Evolutionary conservation across 1,140 invertebrate genomes (phyloP).

Genomic region (Leptestheria dahalacensis): DNA sequence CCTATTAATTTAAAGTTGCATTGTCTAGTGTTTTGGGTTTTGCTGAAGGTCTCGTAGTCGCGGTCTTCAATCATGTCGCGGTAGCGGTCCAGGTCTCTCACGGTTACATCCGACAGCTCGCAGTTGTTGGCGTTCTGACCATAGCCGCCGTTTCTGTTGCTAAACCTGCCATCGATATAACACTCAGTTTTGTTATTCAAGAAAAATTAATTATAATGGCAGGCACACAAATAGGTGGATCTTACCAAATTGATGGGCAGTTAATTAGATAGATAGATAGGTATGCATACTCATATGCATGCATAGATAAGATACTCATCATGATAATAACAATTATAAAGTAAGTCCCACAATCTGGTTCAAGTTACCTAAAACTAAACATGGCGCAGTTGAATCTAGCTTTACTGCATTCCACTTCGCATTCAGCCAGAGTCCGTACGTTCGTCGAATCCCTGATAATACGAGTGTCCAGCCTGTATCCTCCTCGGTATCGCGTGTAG

Average conservation of each 20-base stretch:
- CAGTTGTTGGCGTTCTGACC: conserved; percentile 34
- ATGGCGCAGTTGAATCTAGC: conserved; percentile 50
- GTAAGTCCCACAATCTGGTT: background rate
- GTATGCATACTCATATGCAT: too few species aligned
- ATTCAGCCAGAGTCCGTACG: conserved; percentile 51
- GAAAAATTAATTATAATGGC: too few species aligned
- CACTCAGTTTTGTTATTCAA: background rate
- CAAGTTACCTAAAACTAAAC: conserved; percentile 49
- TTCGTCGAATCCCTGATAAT: conserved; percentile 44
- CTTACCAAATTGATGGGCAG: too few species aligned
- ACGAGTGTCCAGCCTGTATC: conserved; percentile 41
- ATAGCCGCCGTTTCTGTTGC: conserved; percentile 4
- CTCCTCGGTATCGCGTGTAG: conserved; percentile 58
- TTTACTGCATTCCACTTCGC: conserved; percentile 36
- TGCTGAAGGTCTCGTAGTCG: conserved; percentile 39
- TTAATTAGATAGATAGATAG: too few species aligned
- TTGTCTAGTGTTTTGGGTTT: conserved; percentile 33
- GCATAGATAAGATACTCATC: too few species aligned
- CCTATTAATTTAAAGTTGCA: background rate
- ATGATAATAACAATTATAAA: too few species aligned
- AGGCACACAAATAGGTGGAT: too few species aligned
- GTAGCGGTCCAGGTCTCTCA: conserved; percentile 45
- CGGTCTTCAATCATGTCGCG: conserved; percentile 44
- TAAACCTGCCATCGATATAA: background rate
- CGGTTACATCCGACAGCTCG: conserved; percentile 47